Evolutionary conservation across 2,888 invertebrate genomes (phyloP).

Genomic region (Folsomia candida): DNA sequence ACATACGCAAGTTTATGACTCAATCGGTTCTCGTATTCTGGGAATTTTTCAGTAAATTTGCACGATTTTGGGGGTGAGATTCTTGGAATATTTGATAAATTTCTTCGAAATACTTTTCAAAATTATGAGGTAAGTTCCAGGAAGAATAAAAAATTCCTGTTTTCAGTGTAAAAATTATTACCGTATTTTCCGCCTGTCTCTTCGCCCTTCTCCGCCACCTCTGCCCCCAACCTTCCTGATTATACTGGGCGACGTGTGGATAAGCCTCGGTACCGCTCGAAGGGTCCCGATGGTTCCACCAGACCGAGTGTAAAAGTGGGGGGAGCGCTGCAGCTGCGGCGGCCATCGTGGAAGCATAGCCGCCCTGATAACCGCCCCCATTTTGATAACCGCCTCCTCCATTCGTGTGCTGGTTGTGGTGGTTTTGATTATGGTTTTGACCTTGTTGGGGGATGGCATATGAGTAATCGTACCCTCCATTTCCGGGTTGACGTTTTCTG

Average conservation of each 20-base stretch:
- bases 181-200: slow-evolving; percentile 10
- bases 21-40: background rate
- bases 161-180: background rate
- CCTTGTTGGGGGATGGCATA: too few species aligned
- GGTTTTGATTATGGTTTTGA: too few species aligned
- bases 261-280: slow-evolving; percentile 29
- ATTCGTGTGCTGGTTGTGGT: too few species aligned
- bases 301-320: slow-evolving; percentile 47
- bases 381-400: too few species aligned
- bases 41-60: background rate
- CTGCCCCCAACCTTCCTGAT: slow-evolving; percentile 20
- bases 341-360: too few species aligned
- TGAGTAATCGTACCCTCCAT: too few species aligned
- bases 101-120: too few species aligned
- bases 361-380: background rate
- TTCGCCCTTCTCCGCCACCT: slow-evolving; percentile 23
- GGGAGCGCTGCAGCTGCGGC: slow-evolving; percentile 39
- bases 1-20: background rate
- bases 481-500: too few species aligned
- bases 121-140: too few species aligned
- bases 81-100: too few species aligned
- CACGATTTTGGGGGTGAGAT: too few species aligned
- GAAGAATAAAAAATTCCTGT: background rate
- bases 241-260: slow-evolving; percentile 37
- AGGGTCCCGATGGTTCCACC: slow-evolving; percentile 49